Percentiles rank a stretch among this genome's conserved stretches.
These are phyloP conservation scores for Acleris literana DNA, from an alignment of 2,888 invertebrate species.

Conservation along the genomic window DNA sequence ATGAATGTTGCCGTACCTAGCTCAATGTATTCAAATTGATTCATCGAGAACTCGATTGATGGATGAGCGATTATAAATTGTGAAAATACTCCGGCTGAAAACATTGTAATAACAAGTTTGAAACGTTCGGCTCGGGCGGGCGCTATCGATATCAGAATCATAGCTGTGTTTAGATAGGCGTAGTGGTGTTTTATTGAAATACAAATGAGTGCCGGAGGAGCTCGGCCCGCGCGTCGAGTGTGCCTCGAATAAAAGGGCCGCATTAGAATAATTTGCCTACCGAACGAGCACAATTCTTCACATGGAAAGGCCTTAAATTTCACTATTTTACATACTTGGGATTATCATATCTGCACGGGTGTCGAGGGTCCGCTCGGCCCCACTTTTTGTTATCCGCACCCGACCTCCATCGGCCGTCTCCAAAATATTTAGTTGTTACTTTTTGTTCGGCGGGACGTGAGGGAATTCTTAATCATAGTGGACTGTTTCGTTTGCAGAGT, in stretches of 20 bases:
- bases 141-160: constrained; percentile 57
- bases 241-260: constrained; percentile 82
- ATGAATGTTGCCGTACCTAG: constrained; percentile 53
- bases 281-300: constrained; percentile 81
- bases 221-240: constrained; percentile 68
- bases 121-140: constrained; percentile 41
- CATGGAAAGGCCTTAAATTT: constrained; percentile 83
- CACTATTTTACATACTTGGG: constrained; percentile 83
- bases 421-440: constrained; percentile 83
- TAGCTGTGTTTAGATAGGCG: constrained; percentile 79
- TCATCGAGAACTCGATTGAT: constrained; percentile 61
- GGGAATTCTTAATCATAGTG: constrained; percentile 72
- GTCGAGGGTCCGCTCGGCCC: constrained; percentile 62
- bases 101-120: constrained; percentile 61
- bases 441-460: constrained; percentile 80
- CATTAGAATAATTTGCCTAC: constrained; percentile 82
- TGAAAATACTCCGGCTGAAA: constrained; percentile 60
- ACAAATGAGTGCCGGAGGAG: constrained; percentile 77
- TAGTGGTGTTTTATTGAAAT: constrained; percentile 81
- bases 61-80: constrained; percentile 56
- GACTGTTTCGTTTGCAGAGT: constrained; percentile 54
- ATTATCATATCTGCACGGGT: constrained; percentile 81
- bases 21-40: constrained; percentile 75
- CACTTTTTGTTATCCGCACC: constrained; percentile 79
- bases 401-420: constrained; percentile 78